phyloP scores from a whole-genome alignment of 2,888 invertebrate species.

The Hemicrepidius hirtus region DNA sequence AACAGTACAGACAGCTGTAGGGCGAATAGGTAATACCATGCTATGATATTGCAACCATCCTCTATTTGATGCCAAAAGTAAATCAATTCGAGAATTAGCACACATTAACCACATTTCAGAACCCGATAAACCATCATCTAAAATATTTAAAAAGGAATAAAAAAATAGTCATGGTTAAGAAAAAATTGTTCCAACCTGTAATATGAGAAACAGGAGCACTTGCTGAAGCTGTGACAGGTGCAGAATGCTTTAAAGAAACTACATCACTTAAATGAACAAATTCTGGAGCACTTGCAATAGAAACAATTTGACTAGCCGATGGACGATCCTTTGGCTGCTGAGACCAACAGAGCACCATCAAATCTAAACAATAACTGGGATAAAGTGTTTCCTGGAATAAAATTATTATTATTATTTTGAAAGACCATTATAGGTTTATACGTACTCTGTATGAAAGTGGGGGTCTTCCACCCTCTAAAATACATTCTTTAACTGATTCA shows the following conservation, averaged over 20 bases:
- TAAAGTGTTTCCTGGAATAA: slow-evolving; percentile 82
- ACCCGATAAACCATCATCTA: slow-evolving; percentile 75
- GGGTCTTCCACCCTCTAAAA: slow-evolving; percentile 95
- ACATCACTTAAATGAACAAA: slow-evolving; percentile 91
- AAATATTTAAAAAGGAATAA: slow-evolving; percentile 9
- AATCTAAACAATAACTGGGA: slow-evolving; percentile 91
- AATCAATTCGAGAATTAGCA: slow-evolving; percentile 79
- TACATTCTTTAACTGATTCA: slow-evolving; percentile 97
- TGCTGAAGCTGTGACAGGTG: slow-evolving; percentile 79
- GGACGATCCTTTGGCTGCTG: slow-evolving; percentile 91
- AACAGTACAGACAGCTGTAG: slow-evolving; percentile 84
- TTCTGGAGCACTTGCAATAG: slow-evolving; percentile 93
- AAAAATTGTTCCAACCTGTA: slow-evolving; percentile 68
- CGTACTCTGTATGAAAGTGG: slow-evolving; percentile 86
- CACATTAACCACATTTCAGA: slow-evolving; percentile 87
- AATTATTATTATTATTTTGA: slow-evolving; percentile 26
- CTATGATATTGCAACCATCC: slow-evolving; percentile 80
- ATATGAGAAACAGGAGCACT: slow-evolving; percentile 72
- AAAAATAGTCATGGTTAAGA: not conserved
- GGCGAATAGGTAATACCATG: slow-evolving; percentile 75
- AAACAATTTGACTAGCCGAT: slow-evolving; percentile 95
- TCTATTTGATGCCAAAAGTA: slow-evolving; percentile 73
- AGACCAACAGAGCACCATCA: slow-evolving; percentile 98
- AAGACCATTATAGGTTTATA: not conserved
- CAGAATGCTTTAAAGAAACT: slow-evolving; percentile 81